Base-by-base conservation (phyloP, 2,797 vertebrate species). In the Paratrypauchen microcephalus region DNA sequence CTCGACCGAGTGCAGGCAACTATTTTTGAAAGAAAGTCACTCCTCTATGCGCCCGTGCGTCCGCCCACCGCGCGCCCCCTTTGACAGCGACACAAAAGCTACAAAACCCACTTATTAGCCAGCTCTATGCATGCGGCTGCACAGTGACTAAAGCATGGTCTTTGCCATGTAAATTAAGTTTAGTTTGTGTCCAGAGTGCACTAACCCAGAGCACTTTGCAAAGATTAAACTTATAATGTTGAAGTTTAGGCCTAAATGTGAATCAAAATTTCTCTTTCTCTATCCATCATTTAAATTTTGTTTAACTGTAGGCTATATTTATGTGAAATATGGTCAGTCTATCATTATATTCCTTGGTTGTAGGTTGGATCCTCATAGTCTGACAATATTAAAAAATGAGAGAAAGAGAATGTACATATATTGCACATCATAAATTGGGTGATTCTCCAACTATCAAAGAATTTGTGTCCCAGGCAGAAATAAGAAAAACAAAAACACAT, bases 11-110 rank as follows among this genome's bases (percentile, higher is more conserved):
- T 54, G 71, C 61, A 36, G 48, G 65, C 30, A 36, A 81, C 79
- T 83, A 75, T 80, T 78, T 83, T 87, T 82, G 79, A 89, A 83
- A 78, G 79, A 78, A 75, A 88, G 87, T 87, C 85, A 83, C 88
- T 90, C 89, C 86, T 82, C 83, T 21, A 66, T 59, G 63, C 18
- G 67, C 66, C 74, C 41, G 63, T 77, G 61, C 61, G 61, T 64
- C 61, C 61, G 61, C 61, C 61, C 61, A 64, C 61, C 61, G 21
- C 61, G 65, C 74, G 85, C 83, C 68, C 73, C 65, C 78, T 66
- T 39, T 67, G 60, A 69, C 74, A 62, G 68, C 21, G 2, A 57
- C 58, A 58, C 39, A 66, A 55, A 32, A 54, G n/a, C 19, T 69
- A 55, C 70, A 5, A n/a, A 68, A 18, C 58, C 36, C 16, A 4